Conservation (phyloP, 2,888 invertebrate species). For the Scaptomyza polygonia region DNA sequence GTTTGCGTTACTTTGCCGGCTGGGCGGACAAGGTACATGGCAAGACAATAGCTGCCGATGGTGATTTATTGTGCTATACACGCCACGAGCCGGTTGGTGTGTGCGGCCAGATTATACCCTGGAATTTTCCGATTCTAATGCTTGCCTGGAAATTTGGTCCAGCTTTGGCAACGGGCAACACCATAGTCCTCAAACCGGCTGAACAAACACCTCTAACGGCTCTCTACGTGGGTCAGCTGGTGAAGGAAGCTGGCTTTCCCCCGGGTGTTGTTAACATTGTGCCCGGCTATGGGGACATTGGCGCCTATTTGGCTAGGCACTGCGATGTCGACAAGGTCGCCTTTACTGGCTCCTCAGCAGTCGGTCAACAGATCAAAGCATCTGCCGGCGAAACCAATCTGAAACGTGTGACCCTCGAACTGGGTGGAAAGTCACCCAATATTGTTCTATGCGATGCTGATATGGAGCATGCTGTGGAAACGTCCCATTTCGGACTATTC, state of each 20-base stretch:
- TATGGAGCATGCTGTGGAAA: conserved; percentile 91
- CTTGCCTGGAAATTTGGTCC: conserved; percentile 97
- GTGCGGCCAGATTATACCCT: conserved; percentile 96
- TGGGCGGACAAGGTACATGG: conserved; percentile 96
- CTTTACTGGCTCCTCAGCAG: conserved; percentile 95
- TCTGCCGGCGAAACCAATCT: conserved; percentile 90
- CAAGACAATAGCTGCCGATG: conserved; percentile 90
- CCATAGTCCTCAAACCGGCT: conserved; percentile 95
- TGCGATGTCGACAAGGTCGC: conserved; percentile 93
- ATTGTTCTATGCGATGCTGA: conserved; percentile 94
- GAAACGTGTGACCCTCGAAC: conserved; percentile 94
- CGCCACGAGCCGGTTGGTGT: conserved; percentile 96
- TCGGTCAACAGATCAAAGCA: conserved; percentile 92
- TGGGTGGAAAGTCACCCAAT: conserved; percentile 97
- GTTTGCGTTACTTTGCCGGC: conserved; percentile 93
- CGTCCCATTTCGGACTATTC: conserved; percentile 93
- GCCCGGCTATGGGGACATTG: conserved; percentile 93
- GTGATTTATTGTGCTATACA: conserved; percentile 92
- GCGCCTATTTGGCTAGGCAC: conserved; percentile 91
- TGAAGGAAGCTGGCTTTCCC: conserved; percentile 95
- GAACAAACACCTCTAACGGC: conserved; percentile 97
- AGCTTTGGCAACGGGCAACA: conserved; percentile 91
- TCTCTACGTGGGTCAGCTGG: conserved; percentile 92
- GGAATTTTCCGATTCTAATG: conserved; percentile 97
- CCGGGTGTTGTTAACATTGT: conserved; percentile 95